phyloP scores from a whole-genome alignment of 2,797 vertebrate species.

The Cryptoblepharus egeriae region DNA sequence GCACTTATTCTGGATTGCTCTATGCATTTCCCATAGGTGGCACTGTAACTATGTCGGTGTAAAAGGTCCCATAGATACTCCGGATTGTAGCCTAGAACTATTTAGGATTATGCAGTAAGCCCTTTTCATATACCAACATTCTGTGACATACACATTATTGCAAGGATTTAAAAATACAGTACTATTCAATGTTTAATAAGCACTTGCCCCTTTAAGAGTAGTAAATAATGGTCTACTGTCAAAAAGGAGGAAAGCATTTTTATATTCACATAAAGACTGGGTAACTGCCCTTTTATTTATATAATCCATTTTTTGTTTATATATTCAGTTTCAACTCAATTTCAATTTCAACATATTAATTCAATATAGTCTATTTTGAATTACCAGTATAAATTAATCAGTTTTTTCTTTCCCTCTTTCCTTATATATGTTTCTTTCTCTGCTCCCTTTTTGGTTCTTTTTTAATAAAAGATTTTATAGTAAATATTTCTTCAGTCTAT shows the following conservation, averaged over 20 bases:
- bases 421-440: constrained; percentile 10
- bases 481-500: constrained; percentile 17
- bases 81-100: too few species aligned
- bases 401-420: not conserved
- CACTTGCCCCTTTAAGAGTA: not conserved
- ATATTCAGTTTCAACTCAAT: too few species aligned
- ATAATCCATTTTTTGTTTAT: too few species aligned
- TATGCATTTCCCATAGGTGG: too few species aligned
- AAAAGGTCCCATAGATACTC: too few species aligned
- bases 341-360: too few species aligned
- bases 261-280: not conserved
- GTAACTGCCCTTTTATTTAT: too few species aligned
- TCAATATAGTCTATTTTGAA: too few species aligned
- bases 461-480: not conserved
- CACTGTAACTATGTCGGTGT: too few species aligned
- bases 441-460: not conserved
- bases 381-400: too few species aligned
- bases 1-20: too few species aligned
- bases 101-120: too few species aligned
- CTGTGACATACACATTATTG: not conserved
- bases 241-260: not conserved
- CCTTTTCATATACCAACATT: not conserved
- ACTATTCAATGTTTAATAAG: not conserved
- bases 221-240: not conserved
- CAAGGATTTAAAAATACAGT: not conserved